Evolutionary conservation across 2,797 vertebrate genomes (phyloP).

Genomic region (Momotus momota): DNA sequence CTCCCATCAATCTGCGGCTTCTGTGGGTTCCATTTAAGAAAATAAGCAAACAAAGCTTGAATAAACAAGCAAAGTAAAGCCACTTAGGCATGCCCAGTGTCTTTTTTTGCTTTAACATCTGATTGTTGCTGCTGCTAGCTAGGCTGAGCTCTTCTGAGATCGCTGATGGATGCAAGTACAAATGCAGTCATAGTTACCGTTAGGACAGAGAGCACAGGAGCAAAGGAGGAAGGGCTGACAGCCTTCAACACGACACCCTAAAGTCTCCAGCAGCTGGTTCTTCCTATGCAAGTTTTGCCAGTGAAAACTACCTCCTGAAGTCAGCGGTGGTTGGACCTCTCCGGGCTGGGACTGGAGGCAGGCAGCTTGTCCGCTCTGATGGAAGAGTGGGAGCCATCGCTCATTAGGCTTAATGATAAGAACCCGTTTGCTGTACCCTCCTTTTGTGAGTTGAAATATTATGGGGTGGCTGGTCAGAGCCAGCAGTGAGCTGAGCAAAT

Average conservation of each 20-base stretch:
- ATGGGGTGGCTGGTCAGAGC: not conserved
- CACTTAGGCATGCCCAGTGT: not conserved
- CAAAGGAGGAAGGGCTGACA: not conserved
- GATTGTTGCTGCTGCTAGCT: not conserved
- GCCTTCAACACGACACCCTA: not conserved
- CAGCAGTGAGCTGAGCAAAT: not conserved
- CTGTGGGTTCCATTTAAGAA: not conserved
- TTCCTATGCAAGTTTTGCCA: not conserved
- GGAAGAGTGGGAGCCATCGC: not conserved
- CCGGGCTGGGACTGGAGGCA: not conserved
- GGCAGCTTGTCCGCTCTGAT: not conserved
- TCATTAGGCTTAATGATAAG: not conserved
- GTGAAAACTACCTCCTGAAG: not conserved
- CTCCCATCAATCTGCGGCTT: not conserved
- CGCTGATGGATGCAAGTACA: not conserved
- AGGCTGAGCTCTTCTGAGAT: not conserved
- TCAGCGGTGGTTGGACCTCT: not conserved
- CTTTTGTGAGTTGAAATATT: not conserved
- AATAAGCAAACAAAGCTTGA: conserved; percentile 40
- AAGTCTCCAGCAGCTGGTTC: not conserved
- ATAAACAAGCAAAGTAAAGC: conserved; percentile 10
- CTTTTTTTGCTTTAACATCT: not conserved
- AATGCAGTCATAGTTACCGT: not conserved
- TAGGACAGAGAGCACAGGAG: not conserved
- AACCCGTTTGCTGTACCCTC: not conserved